Evolutionary conservation across 2,888 invertebrate genomes (phyloP).

Genomic region (Patella depressa): DNA sequence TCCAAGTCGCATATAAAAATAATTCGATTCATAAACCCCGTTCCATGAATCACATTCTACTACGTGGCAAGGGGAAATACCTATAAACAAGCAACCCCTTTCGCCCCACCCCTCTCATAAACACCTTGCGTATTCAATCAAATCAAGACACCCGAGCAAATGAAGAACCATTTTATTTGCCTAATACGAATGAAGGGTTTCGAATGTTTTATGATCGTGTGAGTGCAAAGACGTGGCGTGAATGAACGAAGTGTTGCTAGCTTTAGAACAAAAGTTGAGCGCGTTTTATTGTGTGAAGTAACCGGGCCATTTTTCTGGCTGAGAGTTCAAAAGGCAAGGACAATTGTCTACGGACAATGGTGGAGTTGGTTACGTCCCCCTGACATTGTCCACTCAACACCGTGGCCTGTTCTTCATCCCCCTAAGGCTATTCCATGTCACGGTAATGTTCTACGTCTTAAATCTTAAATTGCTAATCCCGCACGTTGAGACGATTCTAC

Average conservation of each 20-base stretch:
- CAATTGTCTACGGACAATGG: not conserved
- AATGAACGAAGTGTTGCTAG: not conserved
- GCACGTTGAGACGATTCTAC: not conserved
- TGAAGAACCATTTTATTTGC: too few species aligned
- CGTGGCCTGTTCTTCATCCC: not conserved
- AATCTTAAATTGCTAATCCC: not conserved
- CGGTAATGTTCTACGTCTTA: conserved; percentile 3
- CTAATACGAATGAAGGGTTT: not conserved
- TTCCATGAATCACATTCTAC: too few species aligned
- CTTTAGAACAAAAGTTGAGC: conserved; percentile 1
- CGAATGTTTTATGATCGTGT: not conserved
- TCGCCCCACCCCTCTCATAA: too few species aligned
- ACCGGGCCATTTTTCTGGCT: not conserved
- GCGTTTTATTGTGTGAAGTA: conserved; percentile 7
- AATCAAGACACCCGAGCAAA: too few species aligned
- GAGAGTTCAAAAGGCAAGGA: conserved; percentile 3
- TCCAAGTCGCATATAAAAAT: too few species aligned
- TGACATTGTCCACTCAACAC: not conserved
- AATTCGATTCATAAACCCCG: too few species aligned
- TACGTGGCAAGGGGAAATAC: too few species aligned
- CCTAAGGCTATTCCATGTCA: not conserved
- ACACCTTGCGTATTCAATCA: too few species aligned
- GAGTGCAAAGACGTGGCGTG: not conserved
- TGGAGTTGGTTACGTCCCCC: not conserved
- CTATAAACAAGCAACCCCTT: too few species aligned